phyloP scores from a whole-genome alignment of 2,797 vertebrate species.

The Acrossocheilus wenchowensis region DNA sequence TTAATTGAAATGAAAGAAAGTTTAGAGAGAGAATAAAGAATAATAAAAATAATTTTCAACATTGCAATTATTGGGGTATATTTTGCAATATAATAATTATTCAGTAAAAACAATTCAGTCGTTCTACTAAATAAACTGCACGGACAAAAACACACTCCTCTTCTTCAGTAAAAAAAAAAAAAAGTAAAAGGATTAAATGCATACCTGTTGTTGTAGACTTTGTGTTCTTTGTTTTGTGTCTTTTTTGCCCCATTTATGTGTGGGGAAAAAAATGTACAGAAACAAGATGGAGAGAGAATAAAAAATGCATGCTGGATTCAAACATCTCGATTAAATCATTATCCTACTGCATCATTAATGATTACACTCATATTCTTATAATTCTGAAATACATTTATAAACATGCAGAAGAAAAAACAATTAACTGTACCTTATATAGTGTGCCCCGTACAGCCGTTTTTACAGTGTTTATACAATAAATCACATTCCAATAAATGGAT shows the following conservation, averaged over 20 bases:
- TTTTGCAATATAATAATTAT: neutral
- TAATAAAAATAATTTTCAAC: neutral
- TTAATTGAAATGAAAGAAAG: neutral
- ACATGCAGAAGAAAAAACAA: neutral
- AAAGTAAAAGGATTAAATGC: neutral
- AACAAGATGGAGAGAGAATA: neutral
- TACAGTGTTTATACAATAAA: slow-evolving; percentile 6
- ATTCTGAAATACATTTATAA: neutral
- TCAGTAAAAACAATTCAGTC: neutral
- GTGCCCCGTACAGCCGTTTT: neutral
- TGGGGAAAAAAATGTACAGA: neutral
- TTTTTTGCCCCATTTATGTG: neutral
- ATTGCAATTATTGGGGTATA: neutral
- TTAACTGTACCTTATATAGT: neutral
- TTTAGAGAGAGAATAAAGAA: neutral
- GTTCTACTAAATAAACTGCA: neutral
- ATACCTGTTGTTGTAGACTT: neutral
- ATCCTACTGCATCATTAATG: neutral
- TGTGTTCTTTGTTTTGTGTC: neutral
- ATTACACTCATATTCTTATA: neutral
- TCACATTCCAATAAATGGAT: neutral
- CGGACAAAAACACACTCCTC: neutral
- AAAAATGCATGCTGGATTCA: neutral
- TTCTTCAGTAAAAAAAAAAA: neutral
- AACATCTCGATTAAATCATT: neutral